phyloP scores from a whole-genome alignment of 2,888 invertebrate species.

The Cistogaster globosa region DNA sequence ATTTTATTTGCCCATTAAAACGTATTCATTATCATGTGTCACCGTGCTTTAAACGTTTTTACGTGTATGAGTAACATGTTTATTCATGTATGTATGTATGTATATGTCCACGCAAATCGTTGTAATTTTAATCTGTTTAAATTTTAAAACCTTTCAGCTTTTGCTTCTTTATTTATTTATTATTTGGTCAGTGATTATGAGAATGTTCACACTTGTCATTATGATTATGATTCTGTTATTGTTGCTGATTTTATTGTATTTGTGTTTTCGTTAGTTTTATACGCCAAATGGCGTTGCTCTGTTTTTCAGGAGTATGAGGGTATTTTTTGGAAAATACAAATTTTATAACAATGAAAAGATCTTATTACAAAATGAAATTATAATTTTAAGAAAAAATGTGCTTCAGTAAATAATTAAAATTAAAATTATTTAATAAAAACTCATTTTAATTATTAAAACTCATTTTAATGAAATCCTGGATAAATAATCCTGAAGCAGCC shows the following conservation, averaged over 20 bases:
- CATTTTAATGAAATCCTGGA: no score
- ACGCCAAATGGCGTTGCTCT: conserved; percentile 6
- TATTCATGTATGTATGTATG: background rate
- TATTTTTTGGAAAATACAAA: background rate
- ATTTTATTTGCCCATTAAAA: no score
- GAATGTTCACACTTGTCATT: conserved; percentile 63
- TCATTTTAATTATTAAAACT: no score
- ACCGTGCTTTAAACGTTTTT: background rate
- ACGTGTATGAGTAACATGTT: background rate
- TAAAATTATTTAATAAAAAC: no score
- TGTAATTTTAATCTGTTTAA: conserved; percentile 40
- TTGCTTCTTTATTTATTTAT: conserved; percentile 47
- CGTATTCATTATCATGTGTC: background rate
- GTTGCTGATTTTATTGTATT: background rate
- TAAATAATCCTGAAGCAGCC: no score
- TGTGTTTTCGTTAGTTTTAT: conserved; percentile 3
- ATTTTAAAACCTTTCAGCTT: conserved; percentile 29
- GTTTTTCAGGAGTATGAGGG: background rate
- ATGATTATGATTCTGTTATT: conserved; percentile 25
- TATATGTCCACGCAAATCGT: background rate
- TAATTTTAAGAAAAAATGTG: no score
- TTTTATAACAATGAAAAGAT: background rate
- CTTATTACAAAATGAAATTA: conserved; percentile 30
- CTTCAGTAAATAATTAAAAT: no score
- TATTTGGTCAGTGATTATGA: conserved; percentile 63